Percentiles rank a stretch among this genome's conserved stretches.
These are phyloP conservation scores for Drosophila trapezifrons DNA, from an alignment of 1,140 invertebrate species.

Conservation along the genomic window DNA sequence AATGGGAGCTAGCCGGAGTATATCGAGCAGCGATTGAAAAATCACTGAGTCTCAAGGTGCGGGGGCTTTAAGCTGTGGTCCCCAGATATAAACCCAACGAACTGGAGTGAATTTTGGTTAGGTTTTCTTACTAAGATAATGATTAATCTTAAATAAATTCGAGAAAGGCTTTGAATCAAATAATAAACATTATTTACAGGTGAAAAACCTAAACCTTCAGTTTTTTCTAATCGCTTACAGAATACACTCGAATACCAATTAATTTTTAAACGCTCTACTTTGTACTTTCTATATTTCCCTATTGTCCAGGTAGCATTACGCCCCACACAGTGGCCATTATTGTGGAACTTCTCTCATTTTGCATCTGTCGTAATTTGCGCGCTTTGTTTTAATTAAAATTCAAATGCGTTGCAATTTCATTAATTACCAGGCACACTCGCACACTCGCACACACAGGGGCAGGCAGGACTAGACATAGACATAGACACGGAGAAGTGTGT, in stretches of 20 bases:
- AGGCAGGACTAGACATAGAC: constrained; percentile 20
- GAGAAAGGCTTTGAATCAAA: no score
- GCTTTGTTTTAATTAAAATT: constrained; percentile 83
- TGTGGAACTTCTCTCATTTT: constrained; percentile 11
- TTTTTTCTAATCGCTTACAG: no score
- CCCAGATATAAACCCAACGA: no score
- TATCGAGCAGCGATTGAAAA: constrained; percentile 54
- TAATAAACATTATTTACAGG: no score
- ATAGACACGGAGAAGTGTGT: no score
- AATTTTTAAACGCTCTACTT: no score
- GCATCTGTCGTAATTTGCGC: constrained; percentile 67
- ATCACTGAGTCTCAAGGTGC: constrained; percentile 4
- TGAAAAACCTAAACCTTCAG: no score
- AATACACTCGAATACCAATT: no score
- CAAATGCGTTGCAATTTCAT: constrained; percentile 82
- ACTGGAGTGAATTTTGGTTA: no score
- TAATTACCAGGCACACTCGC: constrained; percentile 71
- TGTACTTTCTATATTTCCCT: no score
- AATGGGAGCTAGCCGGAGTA: constrained; percentile 36
- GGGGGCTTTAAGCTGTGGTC: constrained; percentile 11
- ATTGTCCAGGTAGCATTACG: constrained; percentile 11
- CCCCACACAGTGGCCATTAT: constrained; percentile 6
- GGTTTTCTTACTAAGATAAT: no score
- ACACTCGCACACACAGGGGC: constrained; percentile 26
- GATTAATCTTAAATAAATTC: no score